Evolutionary conservation across 2,888 invertebrate genomes (phyloP).

Genomic region (Agrotis segetum): DNA sequence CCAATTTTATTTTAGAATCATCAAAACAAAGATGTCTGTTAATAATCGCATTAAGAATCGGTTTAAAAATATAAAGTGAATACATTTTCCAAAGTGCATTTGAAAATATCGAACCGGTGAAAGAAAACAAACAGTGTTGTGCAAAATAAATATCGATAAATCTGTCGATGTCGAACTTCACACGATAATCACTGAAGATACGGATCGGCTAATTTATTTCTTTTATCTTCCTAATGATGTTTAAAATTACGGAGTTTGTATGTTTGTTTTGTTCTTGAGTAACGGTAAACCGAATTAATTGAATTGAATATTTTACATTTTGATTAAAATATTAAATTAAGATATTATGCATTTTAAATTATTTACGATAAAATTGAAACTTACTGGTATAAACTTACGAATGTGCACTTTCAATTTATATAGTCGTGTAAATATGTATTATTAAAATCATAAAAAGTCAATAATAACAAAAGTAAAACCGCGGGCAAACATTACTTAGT

Average conservation of each 20-base stretch:
- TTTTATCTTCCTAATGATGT: conserved; percentile 13
- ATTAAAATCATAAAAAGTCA: background rate
- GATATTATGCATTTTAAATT: background rate
- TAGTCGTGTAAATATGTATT: too few species aligned
- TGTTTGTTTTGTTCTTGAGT: conserved; percentile 18
- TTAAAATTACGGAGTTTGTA: conserved; percentile 6
- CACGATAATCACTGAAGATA: conserved; percentile 44
- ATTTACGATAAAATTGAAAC: background rate
- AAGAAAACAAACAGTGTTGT: conserved; percentile 68
- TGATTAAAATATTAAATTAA: background rate
- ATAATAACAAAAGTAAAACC: conserved; percentile 4
- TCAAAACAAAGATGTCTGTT: conserved; percentile 25
- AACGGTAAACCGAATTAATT: background rate
- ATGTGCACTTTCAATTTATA: too few species aligned
- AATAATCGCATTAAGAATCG: conserved; percentile 21
- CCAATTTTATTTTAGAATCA: background rate
- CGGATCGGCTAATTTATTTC: conserved; percentile 42
- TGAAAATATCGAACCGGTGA: conserved; percentile 37
- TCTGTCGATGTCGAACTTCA: conserved; percentile 60
- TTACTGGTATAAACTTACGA: background rate
- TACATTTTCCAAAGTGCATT: conserved; percentile 37
- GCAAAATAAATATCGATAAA: conserved; percentile 71
- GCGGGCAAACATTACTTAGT: background rate
- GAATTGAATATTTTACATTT: background rate
- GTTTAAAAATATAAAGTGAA: conserved; percentile 7